Evolutionary conservation across 2,113 vertebrate species (phyloP).

Genomic region (Hippocampus barbouri): DNA sequence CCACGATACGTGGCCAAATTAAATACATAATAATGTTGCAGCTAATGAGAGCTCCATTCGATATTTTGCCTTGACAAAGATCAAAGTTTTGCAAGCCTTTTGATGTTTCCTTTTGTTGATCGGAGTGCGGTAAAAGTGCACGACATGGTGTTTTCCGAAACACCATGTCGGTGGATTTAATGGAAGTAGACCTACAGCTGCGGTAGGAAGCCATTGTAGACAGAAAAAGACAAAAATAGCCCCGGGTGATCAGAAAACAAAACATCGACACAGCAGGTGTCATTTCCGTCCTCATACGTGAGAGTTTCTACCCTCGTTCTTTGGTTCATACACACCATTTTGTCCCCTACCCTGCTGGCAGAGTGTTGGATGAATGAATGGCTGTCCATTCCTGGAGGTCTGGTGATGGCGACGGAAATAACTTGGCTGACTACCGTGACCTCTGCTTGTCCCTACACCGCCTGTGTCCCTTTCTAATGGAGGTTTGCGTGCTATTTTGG

Average conservation of each 20-base stretch:
- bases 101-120: no score
- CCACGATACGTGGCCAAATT: no score
- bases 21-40: no score
- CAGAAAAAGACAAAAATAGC: conserved; percentile 31
- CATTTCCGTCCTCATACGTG: neutral
- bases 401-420: conserved; percentile 63
- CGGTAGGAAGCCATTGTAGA: neutral
- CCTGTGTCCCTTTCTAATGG: conserved; percentile 60
- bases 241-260: conserved; percentile 24
- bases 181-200: neutral
- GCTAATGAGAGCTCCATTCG: no score
- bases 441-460: conserved; percentile 64
- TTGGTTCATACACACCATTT: conserved; percentile 7
- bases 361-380: conserved; percentile 57
- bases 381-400: conserved; percentile 62
- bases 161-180: neutral
- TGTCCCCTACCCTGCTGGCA: conserved; percentile 43
- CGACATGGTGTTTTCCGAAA: neutral
- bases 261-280: conserved; percentile 11
- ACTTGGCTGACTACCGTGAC: conserved; percentile 66
- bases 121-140: neutral
- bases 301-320: neutral
- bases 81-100: no score
- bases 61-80: no score
- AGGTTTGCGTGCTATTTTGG: conserved; percentile 57